phyloP scores from a whole-genome alignment of 2,888 invertebrate genomes.

The Lymantria dispar region DNA sequence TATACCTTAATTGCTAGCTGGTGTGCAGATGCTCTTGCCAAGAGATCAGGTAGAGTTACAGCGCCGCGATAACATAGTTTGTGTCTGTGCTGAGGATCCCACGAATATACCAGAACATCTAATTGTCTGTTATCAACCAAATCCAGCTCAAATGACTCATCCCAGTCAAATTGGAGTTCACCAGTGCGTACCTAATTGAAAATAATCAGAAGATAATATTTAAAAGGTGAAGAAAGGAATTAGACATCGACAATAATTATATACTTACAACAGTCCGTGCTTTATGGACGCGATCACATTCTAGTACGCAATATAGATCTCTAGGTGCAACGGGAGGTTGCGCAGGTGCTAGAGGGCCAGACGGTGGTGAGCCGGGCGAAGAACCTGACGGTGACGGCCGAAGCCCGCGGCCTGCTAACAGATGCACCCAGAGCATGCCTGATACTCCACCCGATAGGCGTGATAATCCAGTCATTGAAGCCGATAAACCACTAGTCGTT shows the following conservation, averaged over 20 bases:
- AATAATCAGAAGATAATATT: background rate
- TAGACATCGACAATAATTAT: background rate
- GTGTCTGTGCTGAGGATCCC: conserved; percentile 99
- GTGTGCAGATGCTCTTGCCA: conserved; percentile 91
- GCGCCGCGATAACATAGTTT: conserved; percentile 97
- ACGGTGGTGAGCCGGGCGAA: conserved; percentile 88
- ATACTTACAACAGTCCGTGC: conserved; percentile 93
- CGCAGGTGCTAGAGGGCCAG: conserved; percentile 79
- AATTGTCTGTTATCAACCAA: conserved; percentile 96
- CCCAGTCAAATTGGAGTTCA: conserved; percentile 99
- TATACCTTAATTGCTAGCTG: conserved; percentile 95
- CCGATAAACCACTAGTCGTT: conserved; percentile 80
- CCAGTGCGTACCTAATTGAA: conserved; percentile 90
- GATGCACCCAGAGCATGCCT: conserved; percentile 95
- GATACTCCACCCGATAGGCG: conserved; percentile 84
- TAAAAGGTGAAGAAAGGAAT: background rate
- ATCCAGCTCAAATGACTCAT: conserved; percentile 98
- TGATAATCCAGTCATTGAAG: conserved; percentile 80
- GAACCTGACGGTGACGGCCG: conserved; percentile 87
- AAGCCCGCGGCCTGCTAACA: conserved; percentile 93
- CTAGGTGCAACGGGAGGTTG: conserved; percentile 79
- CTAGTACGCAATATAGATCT: conserved; percentile 98
- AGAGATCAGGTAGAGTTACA: conserved; percentile 90
- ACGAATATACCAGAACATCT: conserved; percentile 98
- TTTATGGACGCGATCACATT: conserved; percentile 98